Conservation (phyloP, 2,797 vertebrate species). For the Cyprinella venusta region DNA sequence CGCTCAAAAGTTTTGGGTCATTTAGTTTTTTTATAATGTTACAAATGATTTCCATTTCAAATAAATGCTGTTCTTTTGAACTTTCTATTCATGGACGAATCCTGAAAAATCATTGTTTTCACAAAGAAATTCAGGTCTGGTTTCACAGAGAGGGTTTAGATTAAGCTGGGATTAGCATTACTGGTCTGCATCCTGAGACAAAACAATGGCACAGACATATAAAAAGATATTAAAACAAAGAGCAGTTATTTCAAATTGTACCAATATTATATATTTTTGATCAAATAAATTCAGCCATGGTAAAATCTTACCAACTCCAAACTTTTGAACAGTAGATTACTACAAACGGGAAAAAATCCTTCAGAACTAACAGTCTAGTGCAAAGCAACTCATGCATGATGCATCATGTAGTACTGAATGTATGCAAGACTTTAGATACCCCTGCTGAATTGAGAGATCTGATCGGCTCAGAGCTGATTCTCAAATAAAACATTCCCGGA, state of each 20-base stretch:
- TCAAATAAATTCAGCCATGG: neutral
- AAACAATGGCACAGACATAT: neutral
- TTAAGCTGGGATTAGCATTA: neutral
- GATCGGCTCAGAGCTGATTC: conserved; percentile 82
- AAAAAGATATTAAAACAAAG: too few relatives aligned
- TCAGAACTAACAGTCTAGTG: neutral
- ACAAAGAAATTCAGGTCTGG: neutral
- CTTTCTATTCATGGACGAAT: neutral
- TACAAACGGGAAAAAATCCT: neutral
- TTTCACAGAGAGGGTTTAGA: neutral
- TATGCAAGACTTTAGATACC: conserved; percentile 73
- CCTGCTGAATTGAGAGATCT: conserved; percentile 83
- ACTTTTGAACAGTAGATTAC: neutral
- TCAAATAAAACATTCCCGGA: conserved; percentile 93
- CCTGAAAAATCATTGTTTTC: neutral
- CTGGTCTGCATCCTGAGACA: neutral
- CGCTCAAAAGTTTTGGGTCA: neutral
- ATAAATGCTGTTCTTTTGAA: neutral
- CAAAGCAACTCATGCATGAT: neutral
- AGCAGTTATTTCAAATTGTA: neutral
- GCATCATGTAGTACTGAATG: neutral
- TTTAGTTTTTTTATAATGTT: rapidly evolving
- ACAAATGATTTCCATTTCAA: neutral
- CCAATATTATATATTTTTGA: neutral
- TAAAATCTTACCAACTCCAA: neutral